Percentiles rank a stretch among this genome's conserved stretches.
These are phyloP conservation scores for Otus scops DNA, from an alignment of 2,797 vertebrate species.

Conservation along the genomic window DNA sequence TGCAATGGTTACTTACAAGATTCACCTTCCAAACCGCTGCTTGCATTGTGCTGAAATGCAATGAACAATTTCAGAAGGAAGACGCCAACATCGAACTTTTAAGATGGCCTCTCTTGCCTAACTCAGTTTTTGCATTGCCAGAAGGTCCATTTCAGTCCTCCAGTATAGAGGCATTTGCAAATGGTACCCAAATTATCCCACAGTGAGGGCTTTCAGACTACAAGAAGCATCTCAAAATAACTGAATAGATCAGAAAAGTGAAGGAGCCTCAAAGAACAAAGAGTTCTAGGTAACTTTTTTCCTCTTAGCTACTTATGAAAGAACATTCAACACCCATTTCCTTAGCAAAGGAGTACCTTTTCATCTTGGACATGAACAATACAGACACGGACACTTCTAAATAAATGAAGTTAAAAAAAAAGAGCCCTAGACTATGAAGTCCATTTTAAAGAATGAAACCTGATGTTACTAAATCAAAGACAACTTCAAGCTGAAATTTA, in stretches of 20 bases:
- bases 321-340: background rate
- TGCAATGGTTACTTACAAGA: background rate
- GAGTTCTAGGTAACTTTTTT: background rate
- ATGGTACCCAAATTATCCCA: background rate
- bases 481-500: background rate
- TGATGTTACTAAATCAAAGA: conserved; percentile 5
- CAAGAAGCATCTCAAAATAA: background rate
- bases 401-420: background rate
- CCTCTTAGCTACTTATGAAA: background rate
- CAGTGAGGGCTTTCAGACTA: background rate
- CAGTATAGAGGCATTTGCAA: background rate
- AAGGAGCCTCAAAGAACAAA: background rate
- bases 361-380: background rate
- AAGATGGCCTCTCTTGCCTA: background rate
- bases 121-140: background rate
- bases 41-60: background rate
- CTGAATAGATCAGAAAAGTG: background rate
- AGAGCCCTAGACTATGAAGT: background rate
- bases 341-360: background rate
- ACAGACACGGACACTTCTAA: background rate
- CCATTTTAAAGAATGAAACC: background rate
- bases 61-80: background rate
- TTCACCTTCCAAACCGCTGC: background rate
- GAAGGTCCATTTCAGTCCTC: background rate
- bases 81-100: background rate